A percentile compares a stretch with the other conserved stretches of the same genome.
These are phyloP conservation scores for Melieria crassipennis DNA, from an alignment of 2,888 invertebrate genomes.

Conservation along the genomic window DNA sequence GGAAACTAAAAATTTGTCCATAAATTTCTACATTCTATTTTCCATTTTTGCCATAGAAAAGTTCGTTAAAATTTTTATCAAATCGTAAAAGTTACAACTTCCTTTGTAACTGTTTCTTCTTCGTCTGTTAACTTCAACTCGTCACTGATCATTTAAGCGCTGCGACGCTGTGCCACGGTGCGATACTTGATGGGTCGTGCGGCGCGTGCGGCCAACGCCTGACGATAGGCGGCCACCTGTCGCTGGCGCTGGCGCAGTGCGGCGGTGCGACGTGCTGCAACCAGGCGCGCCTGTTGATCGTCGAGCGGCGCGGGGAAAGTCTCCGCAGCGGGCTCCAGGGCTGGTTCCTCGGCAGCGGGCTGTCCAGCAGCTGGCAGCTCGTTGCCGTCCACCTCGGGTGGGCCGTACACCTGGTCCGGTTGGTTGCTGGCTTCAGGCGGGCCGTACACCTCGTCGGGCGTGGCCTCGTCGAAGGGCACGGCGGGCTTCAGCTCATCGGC, in stretches of 20 bases:
- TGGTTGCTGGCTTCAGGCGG: constrained; percentile 41
- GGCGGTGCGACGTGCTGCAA: constrained; percentile 35
- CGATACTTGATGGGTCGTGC: constrained; percentile 23
- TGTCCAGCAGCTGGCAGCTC: constrained; percentile 24
- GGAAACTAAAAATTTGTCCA: neutral
- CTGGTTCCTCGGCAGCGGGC: constrained; percentile 22
- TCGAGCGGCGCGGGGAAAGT: constrained; percentile 28
- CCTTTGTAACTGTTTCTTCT: neutral
- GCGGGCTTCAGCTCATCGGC: constrained; percentile 57
- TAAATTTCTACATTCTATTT: neutral
- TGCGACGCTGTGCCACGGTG: constrained; percentile 16
- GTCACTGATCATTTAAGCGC: neutral
- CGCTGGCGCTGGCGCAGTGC: constrained; percentile 32
- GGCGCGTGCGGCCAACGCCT: constrained; percentile 21
- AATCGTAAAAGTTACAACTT: constrained; percentile 23
- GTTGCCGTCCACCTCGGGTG: constrained; percentile 50
- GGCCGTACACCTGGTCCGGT: constrained; percentile 55
- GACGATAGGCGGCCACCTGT: constrained; percentile 28
- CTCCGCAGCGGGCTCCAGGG: constrained; percentile 32
- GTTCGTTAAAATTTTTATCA: constrained; percentile 16
- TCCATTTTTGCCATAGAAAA: too few species aligned
- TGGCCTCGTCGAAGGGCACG: constrained; percentile 53
- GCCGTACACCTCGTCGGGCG: constrained; percentile 27
- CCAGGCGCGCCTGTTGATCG: constrained; percentile 32
- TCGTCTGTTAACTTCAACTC: neutral